Base-by-base conservation (phyloP, 2,888 invertebrate species). In the Drosophila testacea region DNA sequence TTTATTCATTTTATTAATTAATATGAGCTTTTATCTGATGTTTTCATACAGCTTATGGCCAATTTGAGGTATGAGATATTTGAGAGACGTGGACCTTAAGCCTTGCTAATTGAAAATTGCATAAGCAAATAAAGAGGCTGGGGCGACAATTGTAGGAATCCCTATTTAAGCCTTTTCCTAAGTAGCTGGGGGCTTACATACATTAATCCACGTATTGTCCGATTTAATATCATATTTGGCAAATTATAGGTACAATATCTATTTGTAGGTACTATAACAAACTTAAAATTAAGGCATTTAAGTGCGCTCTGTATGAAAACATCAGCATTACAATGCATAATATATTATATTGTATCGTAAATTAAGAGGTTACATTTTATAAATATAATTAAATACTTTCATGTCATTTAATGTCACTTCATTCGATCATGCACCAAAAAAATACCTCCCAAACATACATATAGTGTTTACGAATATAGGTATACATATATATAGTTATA, bases 1-100 rank as follows among this genome's bases (percentile, higher is more conserved):
- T 88, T 88, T 73, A 75, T 78, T 77, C 68, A 71, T 80, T 83
- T 88, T 83, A 83, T 83, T 87, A 84, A 79, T 87, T 81, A 87
- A 79, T 69, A 87, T 83, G 88, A 84, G 85, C 85, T 79, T 73
- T 81, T 63, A 69, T 60, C 69, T 68, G 75, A 79, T 79, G 79
- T 71, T 79, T 81, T 72, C 79, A 79, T 78, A 79, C 75, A 63
- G 74, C 62, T 63, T 65, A 71, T 47, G 55, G 27, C 9, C 22
- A 57, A 27, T 57, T 22, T 36, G 39, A 48, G 59, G 68, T 54
- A 28, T 66, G 67, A 62, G 66, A 44, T 52, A 55, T 61, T 34
- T 50, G 6, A 48, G 44, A 61, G 74, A 44, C 61, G 52, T 71
- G 65, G 54, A 50, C 7, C 32, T 62, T 69, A 74, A 78, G 79